phyloP scores from a whole-genome alignment of 2,797 vertebrate species.

The Clamator glandarius region DNA sequence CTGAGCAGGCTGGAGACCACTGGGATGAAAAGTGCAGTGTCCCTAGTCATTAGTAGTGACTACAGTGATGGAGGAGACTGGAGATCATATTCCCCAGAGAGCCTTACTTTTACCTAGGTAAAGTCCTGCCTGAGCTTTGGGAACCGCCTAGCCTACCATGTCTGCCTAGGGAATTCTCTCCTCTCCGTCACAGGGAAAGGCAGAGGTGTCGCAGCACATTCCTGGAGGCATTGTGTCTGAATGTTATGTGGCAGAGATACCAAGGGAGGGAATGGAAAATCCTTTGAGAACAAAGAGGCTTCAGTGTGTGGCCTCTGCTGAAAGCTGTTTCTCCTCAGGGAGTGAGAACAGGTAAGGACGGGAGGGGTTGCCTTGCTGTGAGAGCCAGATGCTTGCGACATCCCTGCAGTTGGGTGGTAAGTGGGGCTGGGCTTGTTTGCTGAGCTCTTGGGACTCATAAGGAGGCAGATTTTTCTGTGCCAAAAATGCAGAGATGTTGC shows the following conservation, averaged over 20 bases:
- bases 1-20: neutral
- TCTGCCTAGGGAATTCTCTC: neutral
- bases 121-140: neutral
- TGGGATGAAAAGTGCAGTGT: neutral
- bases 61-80: neutral
- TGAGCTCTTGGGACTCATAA: neutral
- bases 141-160: neutral
- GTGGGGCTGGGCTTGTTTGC: neutral
- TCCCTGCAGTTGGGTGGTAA: neutral
- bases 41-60: neutral
- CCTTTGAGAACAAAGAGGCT: neutral
- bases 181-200: neutral
- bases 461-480: neutral
- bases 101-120: neutral
- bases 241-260: neutral
- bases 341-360: fast-evolving
- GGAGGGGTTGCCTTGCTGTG: neutral
- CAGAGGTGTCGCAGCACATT: neutral
- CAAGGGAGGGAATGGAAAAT: neutral
- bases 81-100: neutral
- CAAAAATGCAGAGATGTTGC: neutral
- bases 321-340: neutral
- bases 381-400: conserved; percentile 7
- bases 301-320: neutral
- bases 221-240: neutral